Evolutionary conservation across 2,888 invertebrate species (phyloP).

Genomic region (Argyra leucocephala): DNA sequence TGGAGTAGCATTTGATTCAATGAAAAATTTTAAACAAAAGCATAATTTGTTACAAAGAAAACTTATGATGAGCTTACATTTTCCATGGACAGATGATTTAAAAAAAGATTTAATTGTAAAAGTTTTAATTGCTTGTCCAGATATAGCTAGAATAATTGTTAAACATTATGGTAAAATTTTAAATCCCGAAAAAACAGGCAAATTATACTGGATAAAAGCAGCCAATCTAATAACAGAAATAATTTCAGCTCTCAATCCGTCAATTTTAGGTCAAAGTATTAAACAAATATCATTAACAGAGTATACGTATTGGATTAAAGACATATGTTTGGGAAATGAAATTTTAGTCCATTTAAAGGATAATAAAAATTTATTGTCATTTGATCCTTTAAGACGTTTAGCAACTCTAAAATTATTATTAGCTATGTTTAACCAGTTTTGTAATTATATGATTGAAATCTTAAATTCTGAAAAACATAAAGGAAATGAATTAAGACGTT

Average conservation of each 20-base stretch:
- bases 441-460: slow-evolving; percentile 36
- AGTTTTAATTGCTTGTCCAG: slow-evolving; percentile 60
- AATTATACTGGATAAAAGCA: slow-evolving; percentile 26
- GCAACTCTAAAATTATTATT: slow-evolving; percentile 37
- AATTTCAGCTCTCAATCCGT: slow-evolving; percentile 34
- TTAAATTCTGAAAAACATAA: slow-evolving; percentile 33
- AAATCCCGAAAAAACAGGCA: slow-evolving; percentile 44
- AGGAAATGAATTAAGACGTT: slow-evolving; percentile 34
- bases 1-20: slow-evolving; percentile 69
- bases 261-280: slow-evolving; percentile 28
- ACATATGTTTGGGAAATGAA: slow-evolving; percentile 37
- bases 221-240: slow-evolving; percentile 30
- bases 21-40: slow-evolving; percentile 39
- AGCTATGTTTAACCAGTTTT: slow-evolving; percentile 43
- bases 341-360: slow-evolving; percentile 31
- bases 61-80: slow-evolving; percentile 54
- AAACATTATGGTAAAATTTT: slow-evolving; percentile 51
- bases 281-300: slow-evolving; percentile 39
- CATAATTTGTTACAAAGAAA: slow-evolving; percentile 37
- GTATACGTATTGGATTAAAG: slow-evolving; percentile 36
- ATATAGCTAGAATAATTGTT: slow-evolving; percentile 57
- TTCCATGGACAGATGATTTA: slow-evolving; percentile 59
- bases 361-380: slow-evolving; percentile 24
- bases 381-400: slow-evolving; percentile 34
- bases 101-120: slow-evolving; percentile 55